Conservation (phyloP, 2,797 vertebrate genomes). For the Notolepis coatsorum region DNA sequence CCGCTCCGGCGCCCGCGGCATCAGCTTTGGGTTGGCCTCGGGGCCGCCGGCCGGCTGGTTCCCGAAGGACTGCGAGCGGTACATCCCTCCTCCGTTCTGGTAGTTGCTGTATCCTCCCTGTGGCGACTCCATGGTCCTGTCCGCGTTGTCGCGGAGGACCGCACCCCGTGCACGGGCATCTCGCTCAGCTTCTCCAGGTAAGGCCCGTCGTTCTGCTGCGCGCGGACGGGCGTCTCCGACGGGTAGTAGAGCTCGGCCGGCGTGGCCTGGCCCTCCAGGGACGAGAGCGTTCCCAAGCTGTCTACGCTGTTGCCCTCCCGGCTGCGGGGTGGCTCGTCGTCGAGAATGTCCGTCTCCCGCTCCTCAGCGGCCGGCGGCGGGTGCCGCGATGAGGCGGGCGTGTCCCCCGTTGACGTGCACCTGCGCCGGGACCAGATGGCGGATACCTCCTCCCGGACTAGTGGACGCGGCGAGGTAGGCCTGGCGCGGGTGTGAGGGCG, state of each 20-base stretch:
- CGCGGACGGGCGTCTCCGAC: constrained; percentile 59
- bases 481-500: constrained; percentile 76
- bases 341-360: constrained; percentile 94
- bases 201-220: constrained; percentile 72
- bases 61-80: constrained; percentile 89
- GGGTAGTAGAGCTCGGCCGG: constrained; percentile 76
- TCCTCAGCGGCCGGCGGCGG: constrained; percentile 75
- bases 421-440: constrained; percentile 93
- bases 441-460: constrained; percentile 80
- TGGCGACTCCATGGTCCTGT: constrained; percentile 68
- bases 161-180: constrained; percentile 80
- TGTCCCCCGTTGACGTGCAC: constrained; percentile 92
- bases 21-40: constrained; percentile 68
- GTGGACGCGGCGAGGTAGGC: constrained; percentile 73
- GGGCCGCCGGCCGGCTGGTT: constrained; percentile 66
- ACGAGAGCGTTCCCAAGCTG: constrained; percentile 94
- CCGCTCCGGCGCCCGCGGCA: constrained; percentile 91
- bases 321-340: constrained; percentile 90
- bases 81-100: constrained; percentile 83
- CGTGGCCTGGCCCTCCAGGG: constrained; percentile 87
- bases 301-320: constrained; percentile 94
- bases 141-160: constrained; percentile 58
- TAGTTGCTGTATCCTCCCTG: constrained; percentile 78
- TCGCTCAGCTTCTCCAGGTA: constrained; percentile 70
- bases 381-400: constrained; percentile 43